These are phyloP conservation scores for Drosophila pseudotalamancana DNA, from an alignment of 2,888 invertebrate species.

Conservation along the genomic window DNA sequence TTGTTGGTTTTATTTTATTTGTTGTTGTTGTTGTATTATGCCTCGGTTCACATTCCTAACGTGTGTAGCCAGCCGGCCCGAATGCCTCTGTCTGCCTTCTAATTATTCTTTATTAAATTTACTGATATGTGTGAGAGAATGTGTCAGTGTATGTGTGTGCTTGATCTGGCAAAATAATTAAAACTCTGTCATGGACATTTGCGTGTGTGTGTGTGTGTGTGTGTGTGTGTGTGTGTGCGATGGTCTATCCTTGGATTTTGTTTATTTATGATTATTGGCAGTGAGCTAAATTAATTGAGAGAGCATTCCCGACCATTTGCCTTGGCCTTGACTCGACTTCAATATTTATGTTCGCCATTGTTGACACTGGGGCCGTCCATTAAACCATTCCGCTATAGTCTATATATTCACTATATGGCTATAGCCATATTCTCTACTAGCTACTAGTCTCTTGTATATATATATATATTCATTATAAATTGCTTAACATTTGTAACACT, in stretches of 20 bases:
- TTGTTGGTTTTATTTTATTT: no score
- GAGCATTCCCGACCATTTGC: conserved; percentile 28
- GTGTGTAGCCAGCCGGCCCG: conserved; percentile 8
- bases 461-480: conserved; percentile 44
- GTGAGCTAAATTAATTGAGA: conserved; percentile 67
- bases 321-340: conserved; percentile 38
- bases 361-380: conserved; percentile 42
- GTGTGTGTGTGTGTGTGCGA: conserved; percentile 3
- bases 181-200: conserved; percentile 46
- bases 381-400: conserved; percentile 4
- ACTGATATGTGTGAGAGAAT: conserved; percentile 24
- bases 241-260: conserved; percentile 38
- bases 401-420: conserved; percentile 20
- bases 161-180: conserved; percentile 56
- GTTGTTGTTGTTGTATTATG: conserved; percentile 48
- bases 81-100: conserved; percentile 37
- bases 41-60: conserved; percentile 49
- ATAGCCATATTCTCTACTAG: conserved; percentile 8
- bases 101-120: conserved; percentile 77
- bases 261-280: conserved; percentile 77
- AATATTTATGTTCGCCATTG: conserved; percentile 56
- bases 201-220: conserved; percentile 4
- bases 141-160: conserved; percentile 10
- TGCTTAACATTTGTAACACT: conserved; percentile 71
- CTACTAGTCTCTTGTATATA: conserved; percentile 7